Evolutionary conservation across 2,113 vertebrate species (phyloP).

Genomic region (Rallus limicola): DNA sequence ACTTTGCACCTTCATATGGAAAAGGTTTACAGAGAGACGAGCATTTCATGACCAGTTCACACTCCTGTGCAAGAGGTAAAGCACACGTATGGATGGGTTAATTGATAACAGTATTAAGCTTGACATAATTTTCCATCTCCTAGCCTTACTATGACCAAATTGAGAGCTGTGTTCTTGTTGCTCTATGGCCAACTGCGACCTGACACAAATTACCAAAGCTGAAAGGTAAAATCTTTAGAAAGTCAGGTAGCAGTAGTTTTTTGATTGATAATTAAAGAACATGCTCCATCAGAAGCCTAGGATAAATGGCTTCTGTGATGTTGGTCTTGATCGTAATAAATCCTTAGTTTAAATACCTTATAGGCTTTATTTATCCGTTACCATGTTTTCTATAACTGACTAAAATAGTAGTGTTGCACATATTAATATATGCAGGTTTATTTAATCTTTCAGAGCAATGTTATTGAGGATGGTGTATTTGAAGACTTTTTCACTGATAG

Average conservation of each 20-base stretch:
- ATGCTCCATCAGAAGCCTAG: background rate
- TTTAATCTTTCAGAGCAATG: conserved; percentile 30
- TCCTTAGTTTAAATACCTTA: background rate
- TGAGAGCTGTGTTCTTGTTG: background rate
- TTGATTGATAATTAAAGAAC: background rate
- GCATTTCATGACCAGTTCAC: background rate
- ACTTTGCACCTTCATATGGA: background rate
- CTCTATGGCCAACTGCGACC: background rate
- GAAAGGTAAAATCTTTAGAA: background rate
- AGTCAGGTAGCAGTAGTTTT: background rate
- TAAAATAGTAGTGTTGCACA: background rate
- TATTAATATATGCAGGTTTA: background rate
- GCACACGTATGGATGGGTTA: background rate
- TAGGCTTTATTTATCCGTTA: background rate
- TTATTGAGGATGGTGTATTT: background rate
- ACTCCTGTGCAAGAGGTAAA: background rate
- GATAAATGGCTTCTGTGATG: background rate
- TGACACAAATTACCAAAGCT: background rate
- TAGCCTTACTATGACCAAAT: background rate
- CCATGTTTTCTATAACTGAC: background rate
- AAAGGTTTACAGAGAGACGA: background rate
- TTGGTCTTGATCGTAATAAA: background rate
- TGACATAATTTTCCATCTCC: background rate
- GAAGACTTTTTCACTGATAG: conserved; percentile 22
- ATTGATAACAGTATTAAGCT: background rate